Base-by-base conservation (phyloP, 2,888 invertebrate species). In the Epinotia demarniana region DNA sequence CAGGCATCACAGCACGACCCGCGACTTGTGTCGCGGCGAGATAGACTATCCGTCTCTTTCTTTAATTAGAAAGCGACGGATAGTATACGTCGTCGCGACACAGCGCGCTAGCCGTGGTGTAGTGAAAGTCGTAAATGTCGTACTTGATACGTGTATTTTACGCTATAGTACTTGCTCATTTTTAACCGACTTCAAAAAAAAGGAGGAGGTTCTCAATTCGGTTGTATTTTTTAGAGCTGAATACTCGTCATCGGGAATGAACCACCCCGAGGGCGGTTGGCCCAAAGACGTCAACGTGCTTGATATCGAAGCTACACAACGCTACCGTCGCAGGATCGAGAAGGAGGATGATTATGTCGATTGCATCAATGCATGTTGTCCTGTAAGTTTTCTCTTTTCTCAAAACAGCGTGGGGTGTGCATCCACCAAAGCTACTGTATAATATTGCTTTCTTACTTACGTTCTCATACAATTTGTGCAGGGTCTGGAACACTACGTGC, bases 211-310 rank as follows among this genome's bases (percentile, higher is more conserved):
- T n/a, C n/a, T n/a, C n/a, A n/a, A n/a, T n/a, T n/a, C n/a, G n/a
- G n/a, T n/a, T n/a, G n/a, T n/a, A n/a, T n/a, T n/a, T 53, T 53
- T 53, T 18, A 95, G 95, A 76, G 95, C 95, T 23, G 96, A 95
- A 76, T 95, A 94, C 82, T 86, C 92, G 6, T 83, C 80, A 0
- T 90, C 91, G 16, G 96, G 97, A 3, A 94, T 96, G 80, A 95
- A 95, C 81, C 98, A 98, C 86, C 94, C 94, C 9, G 97, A 98
- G 85, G 98, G 98, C 49, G 98, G 97, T 2, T 98, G 97, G 98
- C 97, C 97, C 0, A 96, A 95, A 80, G 98, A 98, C 81, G 93
- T 96, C 0, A 95, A 95, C 78, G 87, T 93, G 46, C 82, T 90
- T 19, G 96, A 96, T 84, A 94, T 95, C 43, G 97, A 98, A 84